Evolutionary conservation across 2,113 vertebrate species (phyloP).

Genomic region (Beaufortia kweichowensis): DNA sequence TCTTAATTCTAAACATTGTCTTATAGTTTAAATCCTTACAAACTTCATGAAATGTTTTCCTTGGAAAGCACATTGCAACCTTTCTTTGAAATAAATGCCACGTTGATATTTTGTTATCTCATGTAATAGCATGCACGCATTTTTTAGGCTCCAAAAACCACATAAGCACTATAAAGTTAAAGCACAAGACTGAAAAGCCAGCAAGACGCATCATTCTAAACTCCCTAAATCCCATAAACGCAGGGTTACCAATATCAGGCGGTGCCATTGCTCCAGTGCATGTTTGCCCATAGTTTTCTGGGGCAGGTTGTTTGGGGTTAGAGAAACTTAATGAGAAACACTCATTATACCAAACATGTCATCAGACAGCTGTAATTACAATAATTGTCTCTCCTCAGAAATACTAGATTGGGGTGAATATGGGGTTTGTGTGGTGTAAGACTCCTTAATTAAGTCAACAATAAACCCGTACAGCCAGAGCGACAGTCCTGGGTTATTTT

Average conservation of each 20-base stretch:
- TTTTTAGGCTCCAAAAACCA: too few relatives aligned
- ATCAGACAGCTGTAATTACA: slow-evolving; percentile 70
- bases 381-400: slow-evolving; percentile 70
- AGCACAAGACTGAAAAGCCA: neutral
- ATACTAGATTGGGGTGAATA: slow-evolving; percentile 66
- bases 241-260: neutral
- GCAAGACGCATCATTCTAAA: neutral
- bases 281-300: slow-evolving; percentile 52
- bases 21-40: too few relatives aligned
- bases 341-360: slow-evolving; percentile 63
- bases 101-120: neutral
- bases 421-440: slow-evolving; percentile 63
- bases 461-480: slow-evolving; percentile 60
- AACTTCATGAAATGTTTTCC: neutral
- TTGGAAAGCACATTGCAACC: neutral
- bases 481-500: slow-evolving; percentile 19
- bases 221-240: slow-evolving; percentile 26
- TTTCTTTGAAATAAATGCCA: neutral
- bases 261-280: neutral
- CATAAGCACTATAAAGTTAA: neutral
- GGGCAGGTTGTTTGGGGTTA: slow-evolving; percentile 54
- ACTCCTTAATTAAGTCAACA: slow-evolving; percentile 68
- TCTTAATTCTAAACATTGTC: too few relatives aligned
- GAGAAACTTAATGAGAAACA: slow-evolving; percentile 67
- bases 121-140: neutral